phyloP scores from a whole-genome alignment of 1,140 invertebrate genomes.

The Orius laevigatus region DNA sequence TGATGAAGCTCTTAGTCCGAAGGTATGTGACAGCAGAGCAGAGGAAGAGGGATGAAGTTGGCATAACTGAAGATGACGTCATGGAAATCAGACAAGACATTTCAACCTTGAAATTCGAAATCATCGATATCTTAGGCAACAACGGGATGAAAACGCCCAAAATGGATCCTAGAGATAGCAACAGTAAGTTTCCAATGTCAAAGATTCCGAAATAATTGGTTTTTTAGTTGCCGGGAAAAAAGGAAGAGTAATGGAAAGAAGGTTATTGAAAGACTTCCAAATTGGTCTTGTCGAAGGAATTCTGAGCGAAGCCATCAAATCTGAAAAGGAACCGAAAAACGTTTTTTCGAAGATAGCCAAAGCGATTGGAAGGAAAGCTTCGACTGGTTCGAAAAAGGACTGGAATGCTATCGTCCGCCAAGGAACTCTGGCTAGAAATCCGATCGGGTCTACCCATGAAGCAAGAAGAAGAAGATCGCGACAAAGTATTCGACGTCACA shows the following conservation, averaged over 20 bases:
- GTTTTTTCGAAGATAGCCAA: conserved; percentile 64
- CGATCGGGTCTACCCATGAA: conserved; percentile 57
- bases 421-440: conserved; percentile 47
- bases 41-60: conserved; percentile 59
- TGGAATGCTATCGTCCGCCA: conserved; percentile 68
- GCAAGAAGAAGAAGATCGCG: conserved; percentile 40
- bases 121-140: conserved; percentile 69
- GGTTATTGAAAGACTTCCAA: conserved; percentile 76
- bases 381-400: conserved; percentile 52
- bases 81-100: conserved; percentile 94
- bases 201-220: too few relatives aligned
- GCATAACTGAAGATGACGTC: conserved; percentile 87
- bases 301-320: conserved; percentile 47
- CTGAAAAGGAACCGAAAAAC: conserved; percentile 47
- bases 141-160: conserved; percentile 68
- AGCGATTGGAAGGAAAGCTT: conserved; percentile 46
- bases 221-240: conserved; percentile 59
- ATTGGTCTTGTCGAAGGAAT: conserved; percentile 72
- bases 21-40: conserved; percentile 74
- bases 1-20: conserved; percentile 62
- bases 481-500: conserved; percentile 48
- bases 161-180: conserved; percentile 38
- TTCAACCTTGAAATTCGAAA: conserved; percentile 64
- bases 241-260: conserved; percentile 63
- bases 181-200: conserved; percentile 8